A percentile compares a stretch with the other conserved stretches of the same genome.
Evolutionary conservation across 2,113 vertebrate genomes (phyloP).

Genomic region (Elephas maximus): DNA sequence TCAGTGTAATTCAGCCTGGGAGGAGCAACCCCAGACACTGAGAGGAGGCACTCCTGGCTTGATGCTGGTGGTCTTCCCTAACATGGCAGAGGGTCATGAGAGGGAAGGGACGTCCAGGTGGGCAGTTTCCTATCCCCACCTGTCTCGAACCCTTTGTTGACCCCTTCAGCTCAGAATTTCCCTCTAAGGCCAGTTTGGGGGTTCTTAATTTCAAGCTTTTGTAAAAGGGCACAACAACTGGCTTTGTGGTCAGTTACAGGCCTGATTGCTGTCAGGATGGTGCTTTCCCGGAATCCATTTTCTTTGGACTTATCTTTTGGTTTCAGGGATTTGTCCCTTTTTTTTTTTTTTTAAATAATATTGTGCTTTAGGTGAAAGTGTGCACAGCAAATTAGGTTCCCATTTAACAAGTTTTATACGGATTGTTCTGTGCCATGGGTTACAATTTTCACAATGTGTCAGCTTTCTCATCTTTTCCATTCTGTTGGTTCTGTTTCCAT

Average conservation of each 20-base stretch:
- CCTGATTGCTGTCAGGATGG: conserved; percentile 34
- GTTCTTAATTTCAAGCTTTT: neutral
- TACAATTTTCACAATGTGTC: neutral
- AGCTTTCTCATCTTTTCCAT: neutral
- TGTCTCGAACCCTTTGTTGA: neutral
- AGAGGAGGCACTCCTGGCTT: neutral
- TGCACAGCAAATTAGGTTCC: neutral
- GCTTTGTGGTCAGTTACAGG: neutral
- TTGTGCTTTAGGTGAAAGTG: neutral
- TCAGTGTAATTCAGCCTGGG: too few species aligned
- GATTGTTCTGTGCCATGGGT: neutral
- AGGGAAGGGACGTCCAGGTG: rapidly evolving
- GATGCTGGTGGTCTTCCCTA: neutral
- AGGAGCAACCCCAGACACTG: neutral
- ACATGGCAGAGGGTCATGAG: neutral
- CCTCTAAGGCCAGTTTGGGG: conserved; percentile 51
- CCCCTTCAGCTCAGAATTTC: neutral
- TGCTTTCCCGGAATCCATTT: conserved; percentile 83
- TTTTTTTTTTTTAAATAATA: neutral
- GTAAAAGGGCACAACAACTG: neutral
- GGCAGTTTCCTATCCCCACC: neutral
- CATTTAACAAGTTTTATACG: neutral
- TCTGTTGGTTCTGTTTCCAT: neutral
- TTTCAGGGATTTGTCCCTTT: conserved; percentile 80
- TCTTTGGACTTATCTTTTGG: conserved; percentile 83